Percentiles rank a stretch among this genome's conserved stretches.
Evolutionary conservation across 2,113 vertebrate genomes (phyloP).

Genomic region (Hydrochoerus hydrochaeris): DNA sequence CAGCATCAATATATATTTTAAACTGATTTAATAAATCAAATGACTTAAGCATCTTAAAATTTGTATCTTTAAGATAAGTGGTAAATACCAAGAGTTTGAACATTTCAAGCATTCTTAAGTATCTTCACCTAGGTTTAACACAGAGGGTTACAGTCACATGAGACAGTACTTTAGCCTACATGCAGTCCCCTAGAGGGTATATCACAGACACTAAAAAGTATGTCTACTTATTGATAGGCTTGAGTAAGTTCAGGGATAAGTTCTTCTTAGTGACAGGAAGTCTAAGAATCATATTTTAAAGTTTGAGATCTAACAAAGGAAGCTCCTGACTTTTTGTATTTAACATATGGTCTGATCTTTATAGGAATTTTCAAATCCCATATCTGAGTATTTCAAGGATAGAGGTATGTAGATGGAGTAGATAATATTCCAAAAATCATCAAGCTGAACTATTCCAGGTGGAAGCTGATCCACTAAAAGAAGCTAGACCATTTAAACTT

Average conservation of each 20-base stretch:
- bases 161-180: not conserved
- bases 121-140: slow-evolving; percentile 18
- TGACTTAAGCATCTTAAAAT: not conserved
- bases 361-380: not conserved
- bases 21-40: not conserved
- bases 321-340: not conserved
- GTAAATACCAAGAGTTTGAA: not conserved
- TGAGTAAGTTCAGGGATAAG: not conserved
- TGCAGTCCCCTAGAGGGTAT: not conserved
- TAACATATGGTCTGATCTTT: not conserved
- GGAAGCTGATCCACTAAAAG: slow-evolving; percentile 8
- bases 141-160: not conserved
- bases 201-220: not conserved
- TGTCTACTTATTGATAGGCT: not conserved
- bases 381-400: slow-evolving; percentile 17
- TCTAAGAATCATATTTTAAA: not conserved
- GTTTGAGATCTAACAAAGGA: slow-evolving; percentile 11
- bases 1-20: not conserved
- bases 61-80: not conserved
- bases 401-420: not conserved
- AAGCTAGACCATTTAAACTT: slow-evolving; percentile 44
- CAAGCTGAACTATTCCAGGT: slow-evolving; percentile 1
- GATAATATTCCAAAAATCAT: not conserved
- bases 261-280: slow-evolving; percentile 16
- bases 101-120: not conserved